Evolutionary conservation across 2,113 vertebrate genomes (phyloP).

Genomic region (Tupaia chinensis): DNA sequence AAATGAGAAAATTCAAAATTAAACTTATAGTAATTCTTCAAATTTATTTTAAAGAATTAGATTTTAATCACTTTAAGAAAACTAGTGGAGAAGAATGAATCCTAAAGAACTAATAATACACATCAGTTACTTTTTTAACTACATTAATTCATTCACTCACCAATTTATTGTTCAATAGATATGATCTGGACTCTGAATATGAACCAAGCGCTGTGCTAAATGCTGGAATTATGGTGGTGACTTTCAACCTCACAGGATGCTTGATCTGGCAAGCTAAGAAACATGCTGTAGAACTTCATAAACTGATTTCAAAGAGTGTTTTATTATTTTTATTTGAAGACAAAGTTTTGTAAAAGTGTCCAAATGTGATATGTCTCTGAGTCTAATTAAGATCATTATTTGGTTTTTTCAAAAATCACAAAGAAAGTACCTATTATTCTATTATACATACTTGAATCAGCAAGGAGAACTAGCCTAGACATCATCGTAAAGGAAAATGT

Average conservation of each 20-base stretch:
- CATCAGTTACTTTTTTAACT: conserved; percentile 4
- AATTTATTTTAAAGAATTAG: conserved; percentile 49
- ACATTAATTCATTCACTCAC: conserved; percentile 28
- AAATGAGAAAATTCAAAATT: conserved; percentile 43
- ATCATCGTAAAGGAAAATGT: background rate
- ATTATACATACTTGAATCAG: background rate
- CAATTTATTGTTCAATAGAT: background rate
- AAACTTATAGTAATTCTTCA: conserved; percentile 15
- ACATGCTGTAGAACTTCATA: background rate
- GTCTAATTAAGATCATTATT: background rate
- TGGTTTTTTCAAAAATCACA: conserved; percentile 1
- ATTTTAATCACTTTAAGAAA: conserved; percentile 52
- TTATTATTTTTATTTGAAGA: conserved; percentile 35
- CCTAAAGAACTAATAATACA: background rate
- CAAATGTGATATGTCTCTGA: conserved; percentile 20
- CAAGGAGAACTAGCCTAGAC: background rate
- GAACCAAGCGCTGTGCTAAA: background rate
- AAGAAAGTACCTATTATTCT: background rate
- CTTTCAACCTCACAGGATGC: background rate
- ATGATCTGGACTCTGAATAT: background rate
- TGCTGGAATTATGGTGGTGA: background rate
- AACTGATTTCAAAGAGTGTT: background rate
- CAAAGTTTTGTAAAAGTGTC: conserved; percentile 34
- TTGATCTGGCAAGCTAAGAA: conserved; percentile 26
- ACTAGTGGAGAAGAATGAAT: background rate